These are phyloP conservation scores for Rhodophaea formosa DNA, from an alignment of 2,888 invertebrate genomes.

Conservation along the genomic window DNA sequence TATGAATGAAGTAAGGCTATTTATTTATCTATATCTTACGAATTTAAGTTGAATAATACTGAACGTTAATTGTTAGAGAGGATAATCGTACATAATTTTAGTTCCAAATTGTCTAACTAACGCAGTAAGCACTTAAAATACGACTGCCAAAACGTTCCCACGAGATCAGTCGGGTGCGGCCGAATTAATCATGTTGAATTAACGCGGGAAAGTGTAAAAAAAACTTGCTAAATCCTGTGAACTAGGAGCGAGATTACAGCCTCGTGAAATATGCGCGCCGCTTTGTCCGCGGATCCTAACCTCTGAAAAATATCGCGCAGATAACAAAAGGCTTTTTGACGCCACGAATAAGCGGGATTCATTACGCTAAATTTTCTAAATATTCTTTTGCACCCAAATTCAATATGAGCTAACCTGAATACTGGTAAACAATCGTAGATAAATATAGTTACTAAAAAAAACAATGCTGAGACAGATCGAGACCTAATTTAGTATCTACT, in stretches of 20 bases:
- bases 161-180: slow-evolving; percentile 25
- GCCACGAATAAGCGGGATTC: slow-evolving; percentile 48
- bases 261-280: slow-evolving; percentile 69
- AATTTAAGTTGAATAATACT: no score
- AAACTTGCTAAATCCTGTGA: slow-evolving; percentile 56
- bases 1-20: no score
- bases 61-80: no score
- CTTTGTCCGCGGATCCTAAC: slow-evolving; percentile 68
- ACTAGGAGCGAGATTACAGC: slow-evolving; percentile 70
- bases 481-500: no score
- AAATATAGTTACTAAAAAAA: no score
- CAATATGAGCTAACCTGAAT: no score
- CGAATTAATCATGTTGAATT: slow-evolving; percentile 49
- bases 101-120: slow-evolving; percentile 18
- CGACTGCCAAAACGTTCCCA: slow-evolving; percentile 24
- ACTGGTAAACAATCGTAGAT: no score
- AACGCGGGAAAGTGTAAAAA: slow-evolving; percentile 54
- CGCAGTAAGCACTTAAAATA: slow-evolving; percentile 21
- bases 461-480: no score
- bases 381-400: no score
- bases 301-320: slow-evolving; percentile 69
- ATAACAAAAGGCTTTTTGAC: slow-evolving; percentile 73
- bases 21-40: no score
- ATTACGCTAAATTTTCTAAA: slow-evolving; percentile 51
- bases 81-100: neutral